Base-by-base conservation (phyloP, 2,888 invertebrate species). In the Electrophaes corylata region DNA sequence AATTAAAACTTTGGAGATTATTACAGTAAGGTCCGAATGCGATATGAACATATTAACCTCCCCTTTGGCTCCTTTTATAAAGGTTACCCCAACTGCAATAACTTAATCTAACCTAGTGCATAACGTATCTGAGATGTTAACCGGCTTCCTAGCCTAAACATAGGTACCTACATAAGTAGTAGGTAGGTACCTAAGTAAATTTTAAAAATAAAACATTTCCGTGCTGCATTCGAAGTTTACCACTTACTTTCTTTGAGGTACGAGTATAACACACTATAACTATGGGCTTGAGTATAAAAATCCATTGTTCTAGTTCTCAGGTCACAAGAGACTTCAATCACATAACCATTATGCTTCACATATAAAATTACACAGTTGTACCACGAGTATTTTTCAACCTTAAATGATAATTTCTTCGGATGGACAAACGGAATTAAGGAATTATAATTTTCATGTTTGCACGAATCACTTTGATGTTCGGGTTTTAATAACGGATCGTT, bases 291-390 rank as follows among this genome's bases (percentile, higher is more conserved):
- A 11, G 37, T 33, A 59, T 26, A 43, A 31, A 57, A 8, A 18
- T 35, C 35, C 49, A 61, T 64, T 35, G 60, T 64, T 31, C 19
- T 72, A 45, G 71, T 78, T 71, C 65, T 81, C 49, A 86, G 61
- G 69, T 92, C 83, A 61, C 75, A 84, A 46, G 73, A 72, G 31
- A 84, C 65, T 65, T 66, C 65, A 54, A 82, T 70, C 57, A 68
- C 71, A 44, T 67, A 57, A 62, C 65, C 68, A 60, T 75, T 69
- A 53, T 65, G 72, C 52, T 70, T 73, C 41, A 81, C 61, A 4
- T 44, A 26, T 35, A 54, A 57, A 67, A 66, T 39, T 79, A 58
- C 37, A 72, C 68, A 57, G 73, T 69, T 64, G 64, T 74, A 78
- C 86, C 87, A 86, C 50, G 66, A 53, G 41, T 62, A 66, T 65